Percentiles rank a stretch among this genome's conserved stretches.
phyloP scores from a whole-genome alignment of 1,140 invertebrate species.

The Polyergus mexicanus region DNA sequence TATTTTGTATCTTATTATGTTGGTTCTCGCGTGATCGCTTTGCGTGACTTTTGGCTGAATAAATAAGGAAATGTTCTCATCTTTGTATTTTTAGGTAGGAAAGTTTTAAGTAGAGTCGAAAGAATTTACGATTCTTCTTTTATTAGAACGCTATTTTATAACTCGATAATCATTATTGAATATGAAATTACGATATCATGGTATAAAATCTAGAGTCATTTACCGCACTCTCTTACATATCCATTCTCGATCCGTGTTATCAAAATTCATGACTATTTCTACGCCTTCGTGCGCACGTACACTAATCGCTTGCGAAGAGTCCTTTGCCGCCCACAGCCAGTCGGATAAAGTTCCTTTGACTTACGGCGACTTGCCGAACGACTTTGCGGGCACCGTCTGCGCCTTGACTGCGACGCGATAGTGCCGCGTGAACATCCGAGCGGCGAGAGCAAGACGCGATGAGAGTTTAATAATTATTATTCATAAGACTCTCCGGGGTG shows the following conservation, averaged over 20 bases:
- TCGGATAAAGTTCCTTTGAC: conserved; percentile 28
- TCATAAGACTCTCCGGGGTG: conserved; percentile 83
- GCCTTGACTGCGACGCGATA: conserved; percentile 34
- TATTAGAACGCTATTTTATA: conserved; percentile 19
- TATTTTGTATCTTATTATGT: conserved; percentile 4
- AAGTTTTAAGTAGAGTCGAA: background rate
- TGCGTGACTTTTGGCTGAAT: background rate
- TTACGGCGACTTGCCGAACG: conserved; percentile 38
- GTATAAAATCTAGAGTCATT: background rate
- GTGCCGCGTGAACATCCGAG: background rate
- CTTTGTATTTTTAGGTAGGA: background rate
- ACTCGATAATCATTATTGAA: background rate
- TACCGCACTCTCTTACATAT: background rate
- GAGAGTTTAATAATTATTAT: conserved; percentile 85
- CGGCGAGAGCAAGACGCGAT: conserved; percentile 57
- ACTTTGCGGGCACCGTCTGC: conserved; percentile 4
- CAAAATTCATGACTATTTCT: conserved; percentile 39
- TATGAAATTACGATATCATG: background rate
- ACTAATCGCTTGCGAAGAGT: conserved; percentile 59
- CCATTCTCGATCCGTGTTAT: background rate
- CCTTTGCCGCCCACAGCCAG: conserved; percentile 10
- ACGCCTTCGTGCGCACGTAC: background rate
- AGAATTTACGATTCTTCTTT: background rate
- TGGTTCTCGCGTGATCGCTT: background rate
- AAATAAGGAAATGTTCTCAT: background rate